Evolutionary conservation across 2,797 vertebrate species (phyloP), one percentile per base, ranked within the genome.

Genomic region (Sebastes trivittatus): DNA sequence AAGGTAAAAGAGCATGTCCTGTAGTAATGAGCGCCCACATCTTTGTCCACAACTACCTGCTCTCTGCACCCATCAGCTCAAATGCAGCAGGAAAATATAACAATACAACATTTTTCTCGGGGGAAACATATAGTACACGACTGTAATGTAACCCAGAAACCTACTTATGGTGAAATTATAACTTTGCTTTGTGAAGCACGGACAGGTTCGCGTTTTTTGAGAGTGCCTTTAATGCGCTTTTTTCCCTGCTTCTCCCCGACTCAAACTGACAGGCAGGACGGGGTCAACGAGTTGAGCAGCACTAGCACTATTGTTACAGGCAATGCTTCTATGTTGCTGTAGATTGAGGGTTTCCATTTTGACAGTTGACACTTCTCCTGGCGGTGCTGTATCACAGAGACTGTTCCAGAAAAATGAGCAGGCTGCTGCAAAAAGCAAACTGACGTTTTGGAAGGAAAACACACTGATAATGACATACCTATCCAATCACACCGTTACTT

Each of bases 301-400:
- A 5, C 78, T n/a, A 42, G 84, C 79, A 38, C 81, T 82, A 80
- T 85, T 90, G 91, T 86, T 90, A 86, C 85, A 78, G 75, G 74
- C 62, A 55, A 78, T 34, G 72, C 75, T 82, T 82, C 73, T 20
- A 34, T 87, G 85, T 87, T 89, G 63, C 77, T 78, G 84, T 71
- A 88, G 89, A 94, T 91, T 88, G 89, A 89, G 78, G 85, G 87
- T 90, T 91, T 91, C 77, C 58, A 23, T 87, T 89, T 80, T 92
- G 92, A 94, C 93, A 92, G 90, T 83, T 82, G 88, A 93, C 91
- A 87, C 67, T 58, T 87, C 71, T 88, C 59, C 78, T 83, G 77
- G 85, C 75, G 72, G 71, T 38, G 58, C 72, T 42, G 75, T 38
- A 88, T 91, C 86, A 89, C 58, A 91, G 77, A 85, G 56, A 90